Evolutionary conservation across 2,888 invertebrate genomes (phyloP).

Genomic region (Pyrgus malvae): DNA sequence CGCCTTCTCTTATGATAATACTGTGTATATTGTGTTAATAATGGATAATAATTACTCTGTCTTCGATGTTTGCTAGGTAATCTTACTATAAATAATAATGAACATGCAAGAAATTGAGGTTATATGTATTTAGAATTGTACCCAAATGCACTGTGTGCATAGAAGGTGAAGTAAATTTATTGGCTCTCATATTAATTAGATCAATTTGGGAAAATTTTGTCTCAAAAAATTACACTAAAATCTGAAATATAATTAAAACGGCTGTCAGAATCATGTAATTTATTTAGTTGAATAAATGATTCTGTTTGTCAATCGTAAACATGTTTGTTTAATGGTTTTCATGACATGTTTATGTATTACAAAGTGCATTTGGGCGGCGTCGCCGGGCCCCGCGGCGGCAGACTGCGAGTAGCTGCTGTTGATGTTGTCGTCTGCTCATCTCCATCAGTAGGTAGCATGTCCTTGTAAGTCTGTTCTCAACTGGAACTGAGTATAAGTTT

Average conservation of each 20-base stretch:
- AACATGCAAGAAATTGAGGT: constrained; percentile 12
- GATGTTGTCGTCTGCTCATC: constrained; percentile 56
- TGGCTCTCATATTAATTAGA: too few species aligned
- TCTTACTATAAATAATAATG: background rate
- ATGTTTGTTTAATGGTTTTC: too few species aligned
- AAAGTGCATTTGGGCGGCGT: background rate
- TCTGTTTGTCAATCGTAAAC: too few species aligned
- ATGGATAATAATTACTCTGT: constrained; percentile 6
- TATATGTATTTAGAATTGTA: background rate
- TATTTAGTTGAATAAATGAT: too few species aligned
- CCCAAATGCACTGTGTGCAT: background rate
- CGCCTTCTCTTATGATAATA: constrained; percentile 18
- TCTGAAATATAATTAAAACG: too few species aligned
- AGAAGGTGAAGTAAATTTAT: background rate
- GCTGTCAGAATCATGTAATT: too few species aligned
- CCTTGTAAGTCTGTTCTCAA: constrained; percentile 64
- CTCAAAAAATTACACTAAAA: too few species aligned
- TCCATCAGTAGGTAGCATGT: constrained; percentile 64
- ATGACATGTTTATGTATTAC: background rate
- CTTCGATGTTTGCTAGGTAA: constrained; percentile 1
- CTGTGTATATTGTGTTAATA: constrained; percentile 10
- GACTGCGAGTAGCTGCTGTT: constrained; percentile 29
- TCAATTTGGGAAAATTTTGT: too few species aligned
- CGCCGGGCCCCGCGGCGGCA: background rate
- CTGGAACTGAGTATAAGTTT: constrained; percentile 69